Evolutionary conservation across 2,888 invertebrate species (phyloP), one percentile per base, ranked within the genome.

Genomic region (Euphydryas editha): DNA sequence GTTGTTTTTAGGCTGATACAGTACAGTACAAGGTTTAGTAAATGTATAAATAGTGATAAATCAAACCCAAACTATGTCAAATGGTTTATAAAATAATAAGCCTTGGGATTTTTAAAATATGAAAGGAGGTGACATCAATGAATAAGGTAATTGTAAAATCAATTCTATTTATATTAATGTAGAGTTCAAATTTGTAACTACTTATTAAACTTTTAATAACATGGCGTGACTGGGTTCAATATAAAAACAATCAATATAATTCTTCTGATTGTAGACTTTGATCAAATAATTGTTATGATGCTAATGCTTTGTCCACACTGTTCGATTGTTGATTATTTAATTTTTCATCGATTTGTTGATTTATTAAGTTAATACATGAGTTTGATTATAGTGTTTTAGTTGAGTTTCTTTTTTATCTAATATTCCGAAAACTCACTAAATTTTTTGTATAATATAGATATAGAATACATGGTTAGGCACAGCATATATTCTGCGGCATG

Each of bases 161-260:
- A 7, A 47, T 47, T 47, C 11, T 49, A 49, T 47, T 6, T 0
- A 1, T 7, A 11, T 17, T 17, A 5, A 7, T 11, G n/a, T 61
- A 65, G 56, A 49, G 61, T 61, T 1, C 10, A 56, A 20, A 55
- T 55, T 42, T 13, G 11, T 17, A 15, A 10, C 11, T 18, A 18
- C 30, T 4, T 44, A 51, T 44, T n/a, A 7, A 47, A 37, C 17
- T 24, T 56, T 56, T 42, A 58, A 42, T 39, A 56, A 30, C 11
- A 49, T 56, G 18, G 61, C 61, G 60, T 65, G 65, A 61, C 65
- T 65, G 56, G 37, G 11, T 20, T 55, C 65, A 65, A 56, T 65
- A 39, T 24, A 61, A 61, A 56, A 65, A 61, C 59, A 56, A 60
- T 56, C 55, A 60, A 65, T 65, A 56, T 17, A 47, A 13, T 46